Percentiles rank a stretch among this genome's conserved stretches.
Conservation (phyloP, 2,113 vertebrate species). For the Eptesicus fuscus region DNA sequence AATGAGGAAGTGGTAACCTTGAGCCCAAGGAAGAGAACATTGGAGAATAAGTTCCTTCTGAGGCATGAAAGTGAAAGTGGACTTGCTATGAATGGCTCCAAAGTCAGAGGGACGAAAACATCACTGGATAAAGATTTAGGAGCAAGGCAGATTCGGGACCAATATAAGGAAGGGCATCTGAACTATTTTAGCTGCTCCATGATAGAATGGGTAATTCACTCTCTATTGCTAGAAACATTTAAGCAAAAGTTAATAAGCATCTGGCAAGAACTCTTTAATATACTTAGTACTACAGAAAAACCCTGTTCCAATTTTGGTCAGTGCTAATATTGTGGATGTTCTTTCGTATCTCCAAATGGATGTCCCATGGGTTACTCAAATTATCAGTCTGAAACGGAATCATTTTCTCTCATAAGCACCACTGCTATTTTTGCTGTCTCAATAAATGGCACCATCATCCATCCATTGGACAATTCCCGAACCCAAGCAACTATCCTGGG, state of each 20-base stretch:
- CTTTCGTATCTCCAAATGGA: constrained; percentile 6
- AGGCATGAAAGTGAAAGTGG: background rate
- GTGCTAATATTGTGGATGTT: background rate
- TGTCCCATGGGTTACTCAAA: background rate
- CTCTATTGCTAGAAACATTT: background rate
- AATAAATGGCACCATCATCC: background rate
- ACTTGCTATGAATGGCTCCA: background rate
- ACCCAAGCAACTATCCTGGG: background rate
- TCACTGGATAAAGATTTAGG: background rate
- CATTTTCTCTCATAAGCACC: background rate
- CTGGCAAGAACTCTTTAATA: background rate
- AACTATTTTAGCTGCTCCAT: constrained; percentile 4
- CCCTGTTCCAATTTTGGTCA: background rate
- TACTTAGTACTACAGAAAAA: background rate
- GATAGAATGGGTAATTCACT: background rate
- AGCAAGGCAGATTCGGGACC: background rate
- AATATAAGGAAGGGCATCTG: background rate
- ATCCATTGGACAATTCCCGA: background rate
- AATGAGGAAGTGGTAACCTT: background rate
- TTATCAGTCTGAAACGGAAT: background rate
- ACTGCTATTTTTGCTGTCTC: background rate
- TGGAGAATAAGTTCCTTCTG: constrained; percentile 12
- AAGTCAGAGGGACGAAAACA: background rate
- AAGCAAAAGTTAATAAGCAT: background rate
- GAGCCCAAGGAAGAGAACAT: background rate